Base-by-base conservation (phyloP, 2,888 invertebrate species). In the Plagodis dolabraria region DNA sequence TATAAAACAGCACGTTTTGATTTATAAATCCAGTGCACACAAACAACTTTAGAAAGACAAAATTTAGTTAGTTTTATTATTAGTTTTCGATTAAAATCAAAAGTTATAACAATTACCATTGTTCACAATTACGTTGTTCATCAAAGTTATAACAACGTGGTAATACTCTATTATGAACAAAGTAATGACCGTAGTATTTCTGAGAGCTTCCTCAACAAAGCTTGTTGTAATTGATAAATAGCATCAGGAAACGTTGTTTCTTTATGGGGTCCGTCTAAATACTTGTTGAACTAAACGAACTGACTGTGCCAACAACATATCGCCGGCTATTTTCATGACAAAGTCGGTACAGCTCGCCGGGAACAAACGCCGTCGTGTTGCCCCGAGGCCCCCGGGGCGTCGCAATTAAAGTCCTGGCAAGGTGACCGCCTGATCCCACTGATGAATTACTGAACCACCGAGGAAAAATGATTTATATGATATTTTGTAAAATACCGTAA, bases 351-450 rank as follows among this genome's bases (percentile, higher is more conserved):
- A 78, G 75, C 79, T 76, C 75, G 80, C 80, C 77, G 77, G 78
- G 81, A 81, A 85, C 85, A 81, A 83, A 85, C 77, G 80, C 81
- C 76, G 80, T 85, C 87, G 86, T 85, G 88, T 87, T 78, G 82
- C 78, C 73, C 83, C 77, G 78, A 71, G 84, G 83, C 83, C 86
- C 87, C 89, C 77, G 87, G 82, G 85, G 89, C 88, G 83, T 78
- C 80, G 86, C 84, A 87, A 88, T 89, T 86, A 89, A 84, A 85
- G 81, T 80, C 79, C 82, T 74, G 76, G 75, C 76, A 75, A 78
- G 81, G 79, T 83, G 85, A 82, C 80, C 83, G 77, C 79, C 81
- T 77, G 75, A 77, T 77, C 74, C 67, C 70, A 69, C 75, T 77
- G 79, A 79, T 78, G 77, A 76, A 74, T 70, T 76, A 69, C 65